Percentiles rank a stretch among this genome's conserved stretches.
Evolutionary conservation across 1,140 invertebrate genomes (phyloP).

Genomic region (Neotoxoptera formosana): DNA sequence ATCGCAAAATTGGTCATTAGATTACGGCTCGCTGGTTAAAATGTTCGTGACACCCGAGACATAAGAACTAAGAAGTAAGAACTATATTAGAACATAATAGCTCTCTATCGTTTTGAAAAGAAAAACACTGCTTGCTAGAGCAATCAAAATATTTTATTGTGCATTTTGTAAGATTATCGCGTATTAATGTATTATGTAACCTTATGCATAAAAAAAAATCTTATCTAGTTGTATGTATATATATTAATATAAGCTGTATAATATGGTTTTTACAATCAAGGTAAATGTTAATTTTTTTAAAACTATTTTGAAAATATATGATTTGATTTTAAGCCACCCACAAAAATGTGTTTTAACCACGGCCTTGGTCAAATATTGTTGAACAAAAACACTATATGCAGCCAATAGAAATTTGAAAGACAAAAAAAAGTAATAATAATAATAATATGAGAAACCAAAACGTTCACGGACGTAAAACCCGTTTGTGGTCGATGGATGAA

Average conservation of each 20-base stretch:
- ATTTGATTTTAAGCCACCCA: background rate
- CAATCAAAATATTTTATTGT: background rate
- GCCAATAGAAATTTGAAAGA: conserved; percentile 8
- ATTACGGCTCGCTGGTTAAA: no score
- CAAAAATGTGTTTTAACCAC: background rate
- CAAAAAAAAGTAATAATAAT: background rate
- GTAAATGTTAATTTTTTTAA: background rate
- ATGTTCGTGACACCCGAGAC: no score
- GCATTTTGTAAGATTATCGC: background rate
- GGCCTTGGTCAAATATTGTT: background rate
- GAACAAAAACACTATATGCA: background rate
- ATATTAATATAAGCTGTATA: background rate
- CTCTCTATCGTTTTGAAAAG: background rate
- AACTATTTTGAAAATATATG: no score
- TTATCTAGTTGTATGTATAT: background rate
- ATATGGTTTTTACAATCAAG: background rate
- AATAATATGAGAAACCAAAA: background rate
- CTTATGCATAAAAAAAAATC: background rate
- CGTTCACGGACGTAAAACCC: background rate
- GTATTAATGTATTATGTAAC: background rate
- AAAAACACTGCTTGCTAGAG: background rate
- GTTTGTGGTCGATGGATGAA: background rate
- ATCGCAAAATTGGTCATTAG: no score
- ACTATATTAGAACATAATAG: no score
- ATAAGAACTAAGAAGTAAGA: no score